Evolutionary conservation across 2,113 vertebrate genomes (phyloP).

Genomic region (Microcebus murinus): DNA sequence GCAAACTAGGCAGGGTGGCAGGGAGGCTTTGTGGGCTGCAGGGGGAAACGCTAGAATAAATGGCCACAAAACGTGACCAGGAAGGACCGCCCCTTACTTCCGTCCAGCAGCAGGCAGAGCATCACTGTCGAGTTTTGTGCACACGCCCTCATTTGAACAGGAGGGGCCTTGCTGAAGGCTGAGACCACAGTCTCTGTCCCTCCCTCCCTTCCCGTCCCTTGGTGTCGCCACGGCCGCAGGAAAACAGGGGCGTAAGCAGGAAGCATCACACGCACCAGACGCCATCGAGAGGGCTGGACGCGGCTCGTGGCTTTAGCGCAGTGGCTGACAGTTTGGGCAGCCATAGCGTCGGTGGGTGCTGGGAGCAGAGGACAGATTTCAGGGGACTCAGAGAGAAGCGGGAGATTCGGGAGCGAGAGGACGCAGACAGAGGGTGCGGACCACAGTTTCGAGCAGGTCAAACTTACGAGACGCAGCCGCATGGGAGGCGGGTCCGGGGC

Average conservation of each 20-base stretch:
- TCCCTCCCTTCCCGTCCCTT: not conserved
- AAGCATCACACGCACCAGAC: no score
- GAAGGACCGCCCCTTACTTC: not conserved
- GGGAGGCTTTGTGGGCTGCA: not conserved
- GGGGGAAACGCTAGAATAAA: not conserved
- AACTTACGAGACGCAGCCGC: not conserved
- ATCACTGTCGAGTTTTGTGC: not conserved
- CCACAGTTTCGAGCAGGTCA: not conserved
- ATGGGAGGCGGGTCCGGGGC: not conserved
- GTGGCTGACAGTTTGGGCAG: not conserved
- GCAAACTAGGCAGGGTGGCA: not conserved
- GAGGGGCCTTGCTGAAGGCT: not conserved
- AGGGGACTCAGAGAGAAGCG: not conserved
- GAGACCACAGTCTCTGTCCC: not conserved
- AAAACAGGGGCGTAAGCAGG: not conserved
- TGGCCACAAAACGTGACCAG: not conserved
- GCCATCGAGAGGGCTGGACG: accelerated
- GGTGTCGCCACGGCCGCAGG: not conserved
- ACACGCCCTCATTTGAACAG: not conserved
- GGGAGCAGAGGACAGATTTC: not conserved
- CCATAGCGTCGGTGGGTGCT: not conserved
- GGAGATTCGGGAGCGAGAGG: not conserved
- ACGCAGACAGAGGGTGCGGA: not conserved
- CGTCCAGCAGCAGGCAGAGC: not conserved
- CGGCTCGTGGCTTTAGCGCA: not conserved